Conservation (phyloP, 2,888 invertebrate species). For the Spodoptera littoralis region DNA sequence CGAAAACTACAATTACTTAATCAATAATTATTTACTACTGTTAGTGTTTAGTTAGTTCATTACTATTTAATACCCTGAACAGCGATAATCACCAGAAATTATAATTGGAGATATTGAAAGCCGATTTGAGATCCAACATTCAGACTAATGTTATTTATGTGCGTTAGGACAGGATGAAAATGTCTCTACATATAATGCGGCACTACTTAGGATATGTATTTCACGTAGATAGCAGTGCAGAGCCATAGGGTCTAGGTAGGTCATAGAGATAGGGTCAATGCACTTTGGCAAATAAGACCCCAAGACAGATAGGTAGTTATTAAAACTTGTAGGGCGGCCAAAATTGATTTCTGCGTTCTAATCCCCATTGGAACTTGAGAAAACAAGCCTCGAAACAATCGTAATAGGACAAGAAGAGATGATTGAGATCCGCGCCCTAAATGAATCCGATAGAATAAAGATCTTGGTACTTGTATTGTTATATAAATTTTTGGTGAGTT, state of each 20-base stretch:
- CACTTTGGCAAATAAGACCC: no score
- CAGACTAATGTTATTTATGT: constrained; percentile 9
- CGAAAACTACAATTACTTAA: background rate
- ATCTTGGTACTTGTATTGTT: background rate
- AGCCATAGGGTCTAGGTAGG: no score
- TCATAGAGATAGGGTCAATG: no score
- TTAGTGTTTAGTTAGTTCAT: background rate
- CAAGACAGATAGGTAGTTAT: background rate
- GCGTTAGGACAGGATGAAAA: background rate
- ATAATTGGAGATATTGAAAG: constrained; percentile 37
- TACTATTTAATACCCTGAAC: constrained; percentile 18
- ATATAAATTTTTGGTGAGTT: background rate
- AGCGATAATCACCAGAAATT: constrained; percentile 27
- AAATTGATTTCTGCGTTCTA: background rate
- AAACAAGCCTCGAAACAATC: constrained; percentile 12
- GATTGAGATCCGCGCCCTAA: background rate
- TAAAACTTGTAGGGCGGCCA: background rate
- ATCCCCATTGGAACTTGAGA: background rate
- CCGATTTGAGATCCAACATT: constrained; percentile 35
- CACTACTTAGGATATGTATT: no score
- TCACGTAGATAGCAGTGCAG: no score
- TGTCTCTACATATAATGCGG: no score
- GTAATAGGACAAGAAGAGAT: constrained; percentile 2
- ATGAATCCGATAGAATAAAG: background rate
- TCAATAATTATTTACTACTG: background rate